Conservation (phyloP, 2,888 invertebrate genomes). For the Rhagium mordax region DNA sequence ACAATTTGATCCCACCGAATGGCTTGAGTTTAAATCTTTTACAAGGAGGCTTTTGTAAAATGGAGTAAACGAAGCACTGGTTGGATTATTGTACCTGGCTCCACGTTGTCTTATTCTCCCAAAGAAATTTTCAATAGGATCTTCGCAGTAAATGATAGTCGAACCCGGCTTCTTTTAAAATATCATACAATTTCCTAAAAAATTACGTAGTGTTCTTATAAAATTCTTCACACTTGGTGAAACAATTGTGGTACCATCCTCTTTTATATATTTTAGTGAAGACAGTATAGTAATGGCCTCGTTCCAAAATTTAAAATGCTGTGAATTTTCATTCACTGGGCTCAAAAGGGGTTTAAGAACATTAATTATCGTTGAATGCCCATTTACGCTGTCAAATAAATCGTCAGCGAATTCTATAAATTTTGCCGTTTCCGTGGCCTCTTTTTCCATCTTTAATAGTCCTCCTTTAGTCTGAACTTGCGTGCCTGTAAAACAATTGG, state of each 20-base stretch:
- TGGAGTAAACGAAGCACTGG: neutral
- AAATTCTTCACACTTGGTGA: constrained; percentile 1
- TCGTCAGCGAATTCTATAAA: neutral
- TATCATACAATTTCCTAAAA: neutral
- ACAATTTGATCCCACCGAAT: neutral
- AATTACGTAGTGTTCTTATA: neutral
- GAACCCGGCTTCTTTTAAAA: neutral
- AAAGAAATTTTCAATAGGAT: constrained; percentile 23
- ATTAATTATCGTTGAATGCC: neutral
- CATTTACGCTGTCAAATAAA: constrained; percentile 1
- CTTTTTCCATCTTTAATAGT: neutral
- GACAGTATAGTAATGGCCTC: neutral
- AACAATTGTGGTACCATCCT: neutral
- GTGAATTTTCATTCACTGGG: neutral
- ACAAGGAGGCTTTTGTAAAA: constrained; percentile 1
- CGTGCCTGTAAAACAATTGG: no score
- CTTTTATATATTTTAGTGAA: neutral
- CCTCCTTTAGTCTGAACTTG: neutral
- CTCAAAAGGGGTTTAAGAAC: neutral
- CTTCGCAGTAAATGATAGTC: constrained; percentile 5
- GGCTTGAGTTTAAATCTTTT: neutral
- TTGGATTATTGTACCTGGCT: constrained; percentile 4
- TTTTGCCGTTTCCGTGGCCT: constrained; percentile 3
- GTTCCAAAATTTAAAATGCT: constrained; percentile 1
- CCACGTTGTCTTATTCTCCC: neutral